These are phyloP conservation scores for Eulemur albifrons DNA, from an alignment of 2,797 vertebrate species.

Conservation along the genomic window DNA sequence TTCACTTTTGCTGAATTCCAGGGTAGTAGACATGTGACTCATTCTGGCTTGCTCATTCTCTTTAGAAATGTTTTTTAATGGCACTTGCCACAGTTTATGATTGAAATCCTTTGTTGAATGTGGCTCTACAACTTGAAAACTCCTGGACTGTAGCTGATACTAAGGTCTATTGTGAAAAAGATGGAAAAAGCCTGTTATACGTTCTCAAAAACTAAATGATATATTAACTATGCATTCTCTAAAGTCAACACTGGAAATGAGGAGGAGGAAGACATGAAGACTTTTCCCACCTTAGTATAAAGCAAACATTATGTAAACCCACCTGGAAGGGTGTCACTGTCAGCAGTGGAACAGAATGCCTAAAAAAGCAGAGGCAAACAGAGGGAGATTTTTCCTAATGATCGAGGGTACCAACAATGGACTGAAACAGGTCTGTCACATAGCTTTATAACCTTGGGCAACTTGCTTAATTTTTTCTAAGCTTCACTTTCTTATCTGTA, in stretches of 20 bases:
- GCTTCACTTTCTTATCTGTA: not conserved
- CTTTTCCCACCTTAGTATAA: not conserved
- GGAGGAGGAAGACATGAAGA: not conserved
- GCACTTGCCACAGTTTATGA: not conserved
- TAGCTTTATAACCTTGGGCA: not conserved
- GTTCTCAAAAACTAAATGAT: not conserved
- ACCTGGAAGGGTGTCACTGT: not conserved
- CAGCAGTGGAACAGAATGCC: not conserved
- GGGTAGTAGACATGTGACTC: not conserved
- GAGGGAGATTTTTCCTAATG: not conserved
- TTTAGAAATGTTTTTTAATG: not conserved
- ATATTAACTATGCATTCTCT: not conserved
- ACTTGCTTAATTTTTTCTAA: not conserved
- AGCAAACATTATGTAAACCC: not conserved
- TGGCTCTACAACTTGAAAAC: not conserved
- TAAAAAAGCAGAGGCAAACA: not conserved
- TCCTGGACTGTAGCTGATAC: not conserved
- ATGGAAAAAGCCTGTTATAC: not conserved
- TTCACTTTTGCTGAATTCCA: not conserved
- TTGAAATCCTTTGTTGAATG: not conserved
- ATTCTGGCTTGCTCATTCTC: not conserved
- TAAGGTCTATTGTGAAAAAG: not conserved
- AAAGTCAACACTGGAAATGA: not conserved
- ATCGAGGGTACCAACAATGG: fast-evolving
- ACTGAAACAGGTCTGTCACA: not conserved